Percentiles rank a stretch among this genome's conserved stretches.
Evolutionary conservation across 30 jellyfish, hydroid and myxozoan species (phyloP).

Genomic region (Nemopilema nomurai): DNA sequence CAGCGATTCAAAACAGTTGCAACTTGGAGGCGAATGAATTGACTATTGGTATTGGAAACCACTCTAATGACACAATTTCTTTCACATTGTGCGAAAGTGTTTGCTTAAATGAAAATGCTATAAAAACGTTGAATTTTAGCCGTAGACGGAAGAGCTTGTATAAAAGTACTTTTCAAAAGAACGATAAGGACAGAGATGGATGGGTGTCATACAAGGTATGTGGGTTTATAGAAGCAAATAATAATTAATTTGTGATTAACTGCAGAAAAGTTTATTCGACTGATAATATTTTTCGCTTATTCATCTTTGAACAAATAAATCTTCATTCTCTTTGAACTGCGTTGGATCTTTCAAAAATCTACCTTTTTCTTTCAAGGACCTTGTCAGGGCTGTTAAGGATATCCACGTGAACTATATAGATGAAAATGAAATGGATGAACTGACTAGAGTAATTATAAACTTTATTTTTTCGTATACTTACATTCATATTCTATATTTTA

Average conservation of each 20-base stretch:
- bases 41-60: no score
- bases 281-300: background rate
- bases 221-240: no score
- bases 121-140: background rate
- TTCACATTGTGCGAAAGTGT: no score
- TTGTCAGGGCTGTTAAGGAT: slow-evolving; percentile 39
- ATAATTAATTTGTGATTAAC: no score
- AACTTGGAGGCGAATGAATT: no score
- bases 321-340: background rate
- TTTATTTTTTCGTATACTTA: no score
- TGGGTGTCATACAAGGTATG: slow-evolving; percentile 43
- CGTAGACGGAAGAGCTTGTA: slow-evolving; percentile 47
- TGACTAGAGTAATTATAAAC: slow-evolving; percentile 1
- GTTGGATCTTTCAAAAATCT: background rate
- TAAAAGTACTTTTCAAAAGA: slow-evolving; percentile 23
- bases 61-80: no score
- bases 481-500: no score
- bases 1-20: no score
- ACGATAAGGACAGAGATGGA: slow-evolving; percentile 64
- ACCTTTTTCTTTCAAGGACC: slow-evolving; percentile 26
- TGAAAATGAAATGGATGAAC: slow-evolving; percentile 27
- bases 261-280: background rate
- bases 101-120: no score
- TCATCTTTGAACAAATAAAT: background rate
- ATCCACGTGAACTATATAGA: slow-evolving; percentile 56